Evolutionary conservation across 2,113 vertebrate genomes (phyloP).

Genomic region (Oreotragus oreotragus): DNA sequence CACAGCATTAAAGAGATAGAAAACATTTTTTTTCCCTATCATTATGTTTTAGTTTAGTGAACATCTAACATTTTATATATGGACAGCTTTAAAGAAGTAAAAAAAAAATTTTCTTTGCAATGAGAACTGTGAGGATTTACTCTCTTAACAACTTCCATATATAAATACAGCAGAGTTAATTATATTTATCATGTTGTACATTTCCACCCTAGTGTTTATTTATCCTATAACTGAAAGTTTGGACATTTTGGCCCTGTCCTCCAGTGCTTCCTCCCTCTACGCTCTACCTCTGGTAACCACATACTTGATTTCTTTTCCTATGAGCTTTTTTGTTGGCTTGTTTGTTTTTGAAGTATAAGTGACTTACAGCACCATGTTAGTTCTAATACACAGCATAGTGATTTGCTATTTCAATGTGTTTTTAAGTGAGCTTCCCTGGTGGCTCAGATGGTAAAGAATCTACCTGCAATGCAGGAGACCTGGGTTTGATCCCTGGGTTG

Average conservation of each 20-base stretch:
- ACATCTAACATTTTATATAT: not conserved
- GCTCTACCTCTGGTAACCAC: not conserved
- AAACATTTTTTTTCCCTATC: not conserved
- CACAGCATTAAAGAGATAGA: not conserved
- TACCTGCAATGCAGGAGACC: not conserved
- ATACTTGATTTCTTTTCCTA: not conserved
- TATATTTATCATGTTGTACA: not conserved
- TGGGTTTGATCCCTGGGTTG: not conserved
- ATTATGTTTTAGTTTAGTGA: not conserved
- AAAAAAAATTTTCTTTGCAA: rapidly evolving
- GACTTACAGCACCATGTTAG: not conserved
- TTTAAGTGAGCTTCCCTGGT: not conserved
- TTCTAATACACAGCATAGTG: not conserved
- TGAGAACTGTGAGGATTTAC: not conserved
- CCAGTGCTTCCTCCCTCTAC: not conserved
- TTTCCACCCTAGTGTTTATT: not conserved
- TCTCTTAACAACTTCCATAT: not conserved
- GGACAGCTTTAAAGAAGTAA: not conserved
- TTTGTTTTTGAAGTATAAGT: not conserved
- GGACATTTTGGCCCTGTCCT: not conserved
- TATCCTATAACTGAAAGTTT: not conserved
- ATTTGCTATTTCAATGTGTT: not conserved
- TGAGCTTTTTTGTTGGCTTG: not conserved
- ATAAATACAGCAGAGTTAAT: not conserved
- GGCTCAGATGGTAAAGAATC: not conserved